Base-by-base conservation (phyloP, 1,140 invertebrate species). In the Tyrophagus putrescentiae region DNA sequence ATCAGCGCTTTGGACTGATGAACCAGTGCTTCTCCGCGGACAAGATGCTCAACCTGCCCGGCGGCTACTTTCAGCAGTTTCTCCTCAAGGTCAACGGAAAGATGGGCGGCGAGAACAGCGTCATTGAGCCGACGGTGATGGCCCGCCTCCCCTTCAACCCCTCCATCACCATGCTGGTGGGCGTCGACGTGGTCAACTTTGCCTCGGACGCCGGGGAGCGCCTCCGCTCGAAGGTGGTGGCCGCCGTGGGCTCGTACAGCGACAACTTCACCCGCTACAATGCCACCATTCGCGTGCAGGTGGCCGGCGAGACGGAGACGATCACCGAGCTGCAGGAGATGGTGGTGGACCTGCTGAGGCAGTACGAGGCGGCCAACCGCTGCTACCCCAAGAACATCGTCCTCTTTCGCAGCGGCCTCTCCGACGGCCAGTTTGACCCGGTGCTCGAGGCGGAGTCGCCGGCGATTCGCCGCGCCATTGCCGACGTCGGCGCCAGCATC, bases 111-210 rank as follows among this genome's bases (percentile, higher is more conserved):
- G 72, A 80, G 0, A 93, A 92, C 75, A 84, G 88, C 68, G 72
- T 68, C 18, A 65, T 87, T 23, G n/a, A 39, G 58, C 41, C 7
- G 18, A n/a, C 5, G 4, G 31, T 16, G 3, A 18, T 9, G 18
- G 76, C 1, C 70, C 73, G 0, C 18, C 16, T 60, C 4, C 18
- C 45, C 1, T 34, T 44, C 2, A 23, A 57, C n/a, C 27, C 36
- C 27, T 4, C 9, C 4, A 28, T 45, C n/a, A 27, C 33, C 1
- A 62, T 62, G 61, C 9, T 61, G 9, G 7, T 64, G n/a, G 61
- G 61, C 0, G 86, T 86, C 25, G 87, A 92, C 73, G 86, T 90
- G 0, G 88, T 85, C 0, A 86, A 90, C 77, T 85, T 86, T 0
- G 78, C 82, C 1, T 56, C 67, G 7, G 84, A 84, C 0, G 83